Evolutionary conservation across 2,113 vertebrate genomes (phyloP).

Genomic region (Tragelaphus buxtoni): DNA sequence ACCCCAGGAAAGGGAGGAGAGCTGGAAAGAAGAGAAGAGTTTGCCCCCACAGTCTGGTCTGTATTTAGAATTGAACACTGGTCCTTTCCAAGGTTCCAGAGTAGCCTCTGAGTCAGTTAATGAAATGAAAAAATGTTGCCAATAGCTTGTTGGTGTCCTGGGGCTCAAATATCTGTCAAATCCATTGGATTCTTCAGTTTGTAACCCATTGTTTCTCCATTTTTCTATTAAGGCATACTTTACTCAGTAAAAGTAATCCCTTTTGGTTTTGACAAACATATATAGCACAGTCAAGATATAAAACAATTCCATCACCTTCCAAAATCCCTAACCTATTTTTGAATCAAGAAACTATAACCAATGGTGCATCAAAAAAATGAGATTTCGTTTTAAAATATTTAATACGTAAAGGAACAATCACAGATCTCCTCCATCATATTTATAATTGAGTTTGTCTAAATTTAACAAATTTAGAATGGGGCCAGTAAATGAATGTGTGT

Average conservation of each 20-base stretch:
- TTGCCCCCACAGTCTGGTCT: background rate
- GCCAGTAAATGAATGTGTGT: background rate
- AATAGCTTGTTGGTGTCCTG: rapidly evolving
- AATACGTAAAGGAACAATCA: background rate
- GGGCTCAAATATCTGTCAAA: rapidly evolving
- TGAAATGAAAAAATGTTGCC: background rate
- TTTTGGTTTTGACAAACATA: background rate
- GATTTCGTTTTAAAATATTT: background rate
- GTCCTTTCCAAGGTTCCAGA: background rate
- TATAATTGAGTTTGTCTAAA: background rate
- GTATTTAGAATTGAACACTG: rapidly evolving
- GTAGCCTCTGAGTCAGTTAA: background rate
- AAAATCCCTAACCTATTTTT: background rate
- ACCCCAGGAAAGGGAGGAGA: background rate
- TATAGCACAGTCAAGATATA: rapidly evolving
- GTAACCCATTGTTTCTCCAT: rapidly evolving
- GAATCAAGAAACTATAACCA: background rate
- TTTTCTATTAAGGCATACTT: background rate
- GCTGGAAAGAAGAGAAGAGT: background rate
- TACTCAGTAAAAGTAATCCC: background rate
- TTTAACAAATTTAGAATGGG: background rate
- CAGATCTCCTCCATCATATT: background rate
- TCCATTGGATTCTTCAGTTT: rapidly evolving
- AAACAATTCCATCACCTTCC: background rate
- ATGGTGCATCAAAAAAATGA: background rate